Evolutionary conservation across 2,113 vertebrate genomes (phyloP), one percentile per base, ranked within the genome.

Genomic region (Mugil cephalus): DNA sequence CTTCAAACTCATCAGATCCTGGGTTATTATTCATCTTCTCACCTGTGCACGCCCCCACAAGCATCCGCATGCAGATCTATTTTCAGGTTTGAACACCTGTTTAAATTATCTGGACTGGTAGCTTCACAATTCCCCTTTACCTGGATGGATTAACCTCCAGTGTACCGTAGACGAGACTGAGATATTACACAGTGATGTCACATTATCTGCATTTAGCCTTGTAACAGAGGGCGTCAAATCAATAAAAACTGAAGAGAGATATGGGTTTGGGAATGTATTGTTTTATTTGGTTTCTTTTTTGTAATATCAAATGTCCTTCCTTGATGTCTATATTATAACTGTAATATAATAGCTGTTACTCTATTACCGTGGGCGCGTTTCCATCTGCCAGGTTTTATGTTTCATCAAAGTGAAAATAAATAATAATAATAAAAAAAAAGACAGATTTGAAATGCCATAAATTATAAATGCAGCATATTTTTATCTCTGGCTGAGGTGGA

Each of bases 41-140:
- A 56, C 21, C 15, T 54, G 7, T 9, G 36, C 10, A 50, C 1
- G 21, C 9, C 48, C 10, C 60, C 15, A 8, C 34, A 24, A 69
- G 34, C 30, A 45, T 47, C 18, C 15, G 53, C 19, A 10, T 30
- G 21, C 45, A 58, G 45, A 15, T 7, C n/a, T 63, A 59, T 42
- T 59, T 64, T 40, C 5, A 10, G 10, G 34, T 46, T 51, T 52
- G 21, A 63, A 68, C 51, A 63, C 56, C 62, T 35, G 30, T 36
- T 61, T 18, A 36, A 43, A 35, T 7, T 62, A 34, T 24, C 4
- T 55, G 53, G 8, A 47, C 51, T 24, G n/a, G n/a, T n/a, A n/a
- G n/a, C 6, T 52, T 15, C 35, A 76, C 4, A 4, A 30, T 11
- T 38, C 54, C 2, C 9, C 39, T 40, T 68, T 40, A 48, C 12